These are phyloP conservation scores for Phylloscopus whistleri DNA, from an alignment of 2,113 vertebrate genomes.

Conservation along the genomic window DNA sequence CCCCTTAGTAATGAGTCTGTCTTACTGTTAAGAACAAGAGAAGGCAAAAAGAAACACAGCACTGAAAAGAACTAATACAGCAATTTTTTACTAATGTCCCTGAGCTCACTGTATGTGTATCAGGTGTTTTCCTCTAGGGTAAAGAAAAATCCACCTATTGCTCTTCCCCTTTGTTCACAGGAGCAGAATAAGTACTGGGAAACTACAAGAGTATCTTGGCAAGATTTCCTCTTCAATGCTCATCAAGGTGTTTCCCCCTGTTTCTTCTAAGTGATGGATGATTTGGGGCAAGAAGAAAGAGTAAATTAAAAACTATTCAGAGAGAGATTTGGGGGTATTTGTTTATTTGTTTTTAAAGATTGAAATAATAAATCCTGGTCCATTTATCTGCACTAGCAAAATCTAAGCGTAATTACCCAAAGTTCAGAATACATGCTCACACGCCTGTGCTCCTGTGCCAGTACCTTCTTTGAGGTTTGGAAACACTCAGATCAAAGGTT, in stretches of 20 bases:
- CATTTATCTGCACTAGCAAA: neutral
- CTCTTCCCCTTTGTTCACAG: neutral
- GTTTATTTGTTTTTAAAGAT: neutral
- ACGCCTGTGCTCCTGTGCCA: fast-evolving
- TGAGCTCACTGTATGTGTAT: neutral
- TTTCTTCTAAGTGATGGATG: neutral
- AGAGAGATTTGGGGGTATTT: neutral
- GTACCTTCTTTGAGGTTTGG: neutral
- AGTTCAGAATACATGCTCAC: neutral
- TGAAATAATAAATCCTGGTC: neutral
- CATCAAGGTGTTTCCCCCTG: neutral
- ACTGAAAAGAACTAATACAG: neutral
- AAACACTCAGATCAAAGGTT: neutral
- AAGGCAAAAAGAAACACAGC: neutral
- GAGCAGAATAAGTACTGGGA: neutral
- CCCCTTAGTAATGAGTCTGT: neutral
- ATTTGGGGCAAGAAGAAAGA: neutral
- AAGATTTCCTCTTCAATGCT: neutral
- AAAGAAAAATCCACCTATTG: neutral
- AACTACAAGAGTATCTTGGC: neutral
- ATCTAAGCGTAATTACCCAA: neutral
- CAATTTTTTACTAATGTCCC: neutral
- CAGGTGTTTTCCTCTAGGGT: neutral
- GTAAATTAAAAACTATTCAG: neutral
- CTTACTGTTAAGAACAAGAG: neutral